These are phyloP conservation scores for Ennomos erosarius DNA, from an alignment of 2,888 invertebrate species.

Conservation along the genomic window DNA sequence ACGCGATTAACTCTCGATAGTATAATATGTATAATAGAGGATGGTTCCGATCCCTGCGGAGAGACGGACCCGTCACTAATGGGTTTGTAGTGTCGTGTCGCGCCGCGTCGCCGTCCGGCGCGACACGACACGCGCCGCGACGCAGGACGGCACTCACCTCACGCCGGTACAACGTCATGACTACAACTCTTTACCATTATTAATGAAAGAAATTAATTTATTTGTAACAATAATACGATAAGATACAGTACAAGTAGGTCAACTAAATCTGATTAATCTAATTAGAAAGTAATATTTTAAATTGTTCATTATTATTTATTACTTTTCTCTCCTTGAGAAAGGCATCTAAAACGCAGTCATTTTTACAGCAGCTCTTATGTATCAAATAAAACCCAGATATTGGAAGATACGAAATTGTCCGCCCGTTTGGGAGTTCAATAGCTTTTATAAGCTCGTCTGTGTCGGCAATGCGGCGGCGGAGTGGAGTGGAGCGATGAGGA, in stretches of 20 bases:
- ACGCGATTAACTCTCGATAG: no score
- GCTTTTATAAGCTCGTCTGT: conserved; percentile 11
- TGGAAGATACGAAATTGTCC: conserved; percentile 7
- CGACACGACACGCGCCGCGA: neutral
- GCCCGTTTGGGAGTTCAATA: conserved; percentile 6
- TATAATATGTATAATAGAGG: no score
- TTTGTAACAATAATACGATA: no score
- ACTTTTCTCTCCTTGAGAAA: neutral
- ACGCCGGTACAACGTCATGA: no score
- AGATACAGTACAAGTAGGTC: no score
- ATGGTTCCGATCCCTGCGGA: no score
- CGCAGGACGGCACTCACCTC: neutral
- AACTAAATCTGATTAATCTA: no score
- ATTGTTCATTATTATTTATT: no score
- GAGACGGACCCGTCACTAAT: conserved; percentile 20
- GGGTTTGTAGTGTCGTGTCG: conserved; percentile 35
- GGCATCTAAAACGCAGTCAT: neutral
- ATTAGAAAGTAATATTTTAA: no score
- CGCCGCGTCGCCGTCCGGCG: neutral
- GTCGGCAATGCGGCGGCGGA: conserved; percentile 1
- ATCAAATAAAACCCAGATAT: conserved; percentile 8
- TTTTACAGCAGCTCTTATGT: conserved; percentile 1
- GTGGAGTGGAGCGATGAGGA: neutral
- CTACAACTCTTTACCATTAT: no score
- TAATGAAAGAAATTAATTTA: no score